Percentiles rank a stretch among this genome's conserved stretches.
Evolutionary conservation across 1,140 invertebrate species (phyloP).

Genomic region (Hestina assimilis): DNA sequence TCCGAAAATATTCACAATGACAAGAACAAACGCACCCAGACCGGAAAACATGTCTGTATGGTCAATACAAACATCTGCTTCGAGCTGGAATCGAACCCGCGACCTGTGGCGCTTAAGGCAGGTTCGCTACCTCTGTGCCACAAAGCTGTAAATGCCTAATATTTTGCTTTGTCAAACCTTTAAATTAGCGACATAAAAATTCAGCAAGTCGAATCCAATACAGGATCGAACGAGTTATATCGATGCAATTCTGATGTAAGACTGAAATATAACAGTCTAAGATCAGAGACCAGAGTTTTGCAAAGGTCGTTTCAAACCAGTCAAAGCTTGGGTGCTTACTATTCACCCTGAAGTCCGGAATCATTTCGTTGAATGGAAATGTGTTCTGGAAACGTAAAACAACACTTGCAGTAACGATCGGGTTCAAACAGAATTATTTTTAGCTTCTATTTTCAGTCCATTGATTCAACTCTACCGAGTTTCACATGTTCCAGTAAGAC

Average conservation of each 20-base stretch:
- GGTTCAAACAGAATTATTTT: conserved; percentile 12
- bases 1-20: too few species aligned
- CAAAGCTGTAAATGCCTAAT: too few species aligned
- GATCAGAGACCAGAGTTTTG: background rate
- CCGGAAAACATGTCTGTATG: too few species aligned
- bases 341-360: conserved; percentile 32
- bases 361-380: conserved; percentile 27
- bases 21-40: too few species aligned
- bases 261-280: background rate
- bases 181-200: too few species aligned
- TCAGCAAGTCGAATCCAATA: too few species aligned
- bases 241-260: conserved; percentile 9
- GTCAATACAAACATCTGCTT: too few species aligned
- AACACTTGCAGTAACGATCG: conserved; percentile 23
- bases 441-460: conserved; percentile 8
- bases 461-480: background rate
- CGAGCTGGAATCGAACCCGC: too few species aligned
- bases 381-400: conserved; percentile 22
- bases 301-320: conserved; percentile 6
- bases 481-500: background rate
- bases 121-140: too few species aligned
- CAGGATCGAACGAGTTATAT: too few species aligned
- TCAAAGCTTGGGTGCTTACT: conserved; percentile 31
- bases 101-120: too few species aligned
- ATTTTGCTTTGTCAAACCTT: too few species aligned